Conservation (phyloP, 1,140 invertebrate species). For the honey bee (Apis mellifera) region DNA sequence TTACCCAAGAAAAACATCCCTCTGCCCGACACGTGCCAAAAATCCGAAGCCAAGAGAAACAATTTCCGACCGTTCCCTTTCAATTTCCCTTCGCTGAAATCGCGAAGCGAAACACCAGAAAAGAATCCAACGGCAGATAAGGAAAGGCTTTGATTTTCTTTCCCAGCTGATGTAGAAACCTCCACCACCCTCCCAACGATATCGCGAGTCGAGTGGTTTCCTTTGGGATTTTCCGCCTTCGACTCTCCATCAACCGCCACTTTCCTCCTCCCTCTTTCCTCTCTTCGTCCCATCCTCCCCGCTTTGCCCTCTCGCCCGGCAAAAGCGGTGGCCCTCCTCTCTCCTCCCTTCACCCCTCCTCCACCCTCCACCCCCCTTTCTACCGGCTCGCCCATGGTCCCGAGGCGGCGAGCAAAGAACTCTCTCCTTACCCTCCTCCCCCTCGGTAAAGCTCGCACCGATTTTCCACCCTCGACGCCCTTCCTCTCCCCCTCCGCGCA, state of each 20-base stretch:
- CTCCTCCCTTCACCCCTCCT: slow-evolving; percentile 12
- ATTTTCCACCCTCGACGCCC: slow-evolving; percentile 72
- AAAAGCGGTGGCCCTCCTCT: slow-evolving; percentile 13
- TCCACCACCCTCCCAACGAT: slow-evolving; percentile 73
- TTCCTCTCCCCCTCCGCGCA: slow-evolving; percentile 29
- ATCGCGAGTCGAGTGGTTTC: slow-evolving; percentile 74
- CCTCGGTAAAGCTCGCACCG: slow-evolving; percentile 63
- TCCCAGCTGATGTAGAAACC: slow-evolving; percentile 55
- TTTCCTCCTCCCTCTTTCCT: slow-evolving; percentile 42
- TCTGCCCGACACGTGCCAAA: neutral
- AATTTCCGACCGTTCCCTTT: neutral
- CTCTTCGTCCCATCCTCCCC: slow-evolving; percentile 23
- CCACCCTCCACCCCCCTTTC: slow-evolving; percentile 48
- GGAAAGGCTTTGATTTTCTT: slow-evolving; percentile 52
- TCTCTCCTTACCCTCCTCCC: slow-evolving; percentile 60
- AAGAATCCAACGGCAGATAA: neutral
- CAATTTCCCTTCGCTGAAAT: neutral
- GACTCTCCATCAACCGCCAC: slow-evolving; percentile 55
- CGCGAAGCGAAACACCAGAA: neutral
- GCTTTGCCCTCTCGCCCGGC: slow-evolving; percentile 9
- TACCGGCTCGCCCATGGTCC: slow-evolving; percentile 51
- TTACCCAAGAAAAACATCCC: neutral
- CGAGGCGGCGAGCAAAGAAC: slow-evolving; percentile 73
- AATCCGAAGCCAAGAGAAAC: neutral
- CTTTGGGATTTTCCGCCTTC: slow-evolving; percentile 75